A percentile compares a stretch with the other conserved stretches of the same genome.
phyloP scores from a whole-genome alignment of 2,888 invertebrate genomes.

The Anorthoa munda region DNA sequence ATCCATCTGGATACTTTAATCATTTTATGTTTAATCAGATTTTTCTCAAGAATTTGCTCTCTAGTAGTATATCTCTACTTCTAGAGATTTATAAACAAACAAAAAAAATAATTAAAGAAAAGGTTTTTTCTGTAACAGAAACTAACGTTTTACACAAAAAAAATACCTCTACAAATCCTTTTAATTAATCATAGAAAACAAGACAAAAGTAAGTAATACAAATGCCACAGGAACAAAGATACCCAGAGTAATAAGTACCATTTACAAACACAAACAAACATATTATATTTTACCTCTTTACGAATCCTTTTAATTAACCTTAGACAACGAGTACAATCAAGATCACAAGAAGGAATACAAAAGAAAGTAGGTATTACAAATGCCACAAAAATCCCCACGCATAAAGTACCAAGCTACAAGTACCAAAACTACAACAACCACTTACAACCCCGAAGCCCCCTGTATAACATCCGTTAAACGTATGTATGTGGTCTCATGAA shows the following conservation, averaged over 20 bases:
- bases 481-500: slow-evolving; percentile 72
- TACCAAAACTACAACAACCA: slow-evolving; percentile 19
- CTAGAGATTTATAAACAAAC: too few relatives aligned
- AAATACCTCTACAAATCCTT: too few relatives aligned
- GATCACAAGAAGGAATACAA: background rate
- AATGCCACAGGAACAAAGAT: background rate
- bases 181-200: background rate
- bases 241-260: slow-evolving; percentile 4
- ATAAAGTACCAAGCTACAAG: background rate
- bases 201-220: background rate
- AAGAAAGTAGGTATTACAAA: background rate
- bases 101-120: too few relatives aligned
- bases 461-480: slow-evolving; percentile 59
- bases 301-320: background rate
- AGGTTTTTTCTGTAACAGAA: too few relatives aligned
- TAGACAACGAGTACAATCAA: background rate
- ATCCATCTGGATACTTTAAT: too few relatives aligned
- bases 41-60: too few relatives aligned
- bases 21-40: too few relatives aligned
- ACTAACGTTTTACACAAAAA: too few relatives aligned
- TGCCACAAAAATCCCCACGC: slow-evolving; percentile 3
- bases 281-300: too few relatives aligned
- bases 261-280: too few relatives aligned
- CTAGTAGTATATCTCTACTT: too few relatives aligned
- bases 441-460: slow-evolving; percentile 20